A percentile compares a stretch with the other conserved stretches of the same genome.
These are phyloP conservation scores for Spodoptera exigua DNA, from an alignment of 2,888 invertebrate genomes.

Conservation along the genomic window DNA sequence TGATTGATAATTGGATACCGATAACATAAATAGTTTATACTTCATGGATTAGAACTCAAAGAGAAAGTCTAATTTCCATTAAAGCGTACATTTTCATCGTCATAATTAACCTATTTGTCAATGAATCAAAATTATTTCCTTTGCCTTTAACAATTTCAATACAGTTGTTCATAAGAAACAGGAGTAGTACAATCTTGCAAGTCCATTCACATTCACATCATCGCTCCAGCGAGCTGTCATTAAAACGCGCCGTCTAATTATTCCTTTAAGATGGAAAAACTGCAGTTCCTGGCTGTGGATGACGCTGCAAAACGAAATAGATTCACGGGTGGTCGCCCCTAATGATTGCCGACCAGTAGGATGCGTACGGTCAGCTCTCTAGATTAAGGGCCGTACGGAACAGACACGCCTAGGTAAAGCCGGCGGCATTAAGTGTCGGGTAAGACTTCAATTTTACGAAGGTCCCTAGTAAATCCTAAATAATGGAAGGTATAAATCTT, in stretches of 20 bases:
- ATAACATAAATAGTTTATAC: not conserved
- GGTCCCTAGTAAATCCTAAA: constrained; percentile 30
- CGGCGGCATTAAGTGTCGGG: constrained; percentile 37
- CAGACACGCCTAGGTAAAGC: constrained; percentile 31
- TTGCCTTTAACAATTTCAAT: no score
- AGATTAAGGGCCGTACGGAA: constrained; percentile 38
- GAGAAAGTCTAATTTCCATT: no score
- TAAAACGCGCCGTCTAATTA: constrained; percentile 40
- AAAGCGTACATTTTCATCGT: no score
- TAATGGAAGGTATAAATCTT: constrained; percentile 30
- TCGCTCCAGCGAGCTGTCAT: constrained; percentile 27
- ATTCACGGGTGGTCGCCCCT: constrained; percentile 77
- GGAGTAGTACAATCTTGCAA: constrained; percentile 17
- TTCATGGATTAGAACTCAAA: no score
- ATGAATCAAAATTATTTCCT: no score
- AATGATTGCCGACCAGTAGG: constrained; percentile 68
- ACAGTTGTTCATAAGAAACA: constrained; percentile 16
- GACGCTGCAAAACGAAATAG: constrained; percentile 64
- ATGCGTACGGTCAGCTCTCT: constrained; percentile 51
- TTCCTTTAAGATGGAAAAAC: constrained; percentile 51
- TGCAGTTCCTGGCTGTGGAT: constrained; percentile 46
- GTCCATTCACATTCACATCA: constrained; percentile 44
- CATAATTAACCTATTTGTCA: no score
- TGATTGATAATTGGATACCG: not conserved
- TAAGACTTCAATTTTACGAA: constrained; percentile 27